Evolutionary conservation across 2,888 invertebrate genomes (phyloP).

Genomic region (Phymatocera aterrima): DNA sequence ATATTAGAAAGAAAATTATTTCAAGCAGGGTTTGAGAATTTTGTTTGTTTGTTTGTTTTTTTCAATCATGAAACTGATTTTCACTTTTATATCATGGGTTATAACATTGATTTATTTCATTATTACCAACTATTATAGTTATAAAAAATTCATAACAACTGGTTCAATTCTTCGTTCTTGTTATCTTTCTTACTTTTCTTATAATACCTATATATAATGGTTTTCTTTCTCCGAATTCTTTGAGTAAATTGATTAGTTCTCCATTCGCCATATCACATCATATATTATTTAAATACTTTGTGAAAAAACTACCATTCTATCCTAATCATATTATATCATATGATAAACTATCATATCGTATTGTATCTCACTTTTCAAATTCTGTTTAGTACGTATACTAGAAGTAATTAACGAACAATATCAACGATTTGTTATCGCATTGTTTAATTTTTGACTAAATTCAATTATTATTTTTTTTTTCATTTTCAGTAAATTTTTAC

Average conservation of each 20-base stretch:
- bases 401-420: not conserved
- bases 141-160: constrained; percentile 40
- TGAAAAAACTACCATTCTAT: constrained; percentile 61
- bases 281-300: constrained; percentile 32
- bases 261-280: not conserved
- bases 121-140: too few species aligned
- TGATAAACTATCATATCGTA: too few species aligned
- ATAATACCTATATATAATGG: too few species aligned
- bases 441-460: too few species aligned
- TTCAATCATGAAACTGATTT: not conserved
- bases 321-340: too few species aligned
- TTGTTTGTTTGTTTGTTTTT: too few species aligned
- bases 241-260: not conserved
- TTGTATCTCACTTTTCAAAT: constrained; percentile 41
- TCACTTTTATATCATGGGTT: not conserved
- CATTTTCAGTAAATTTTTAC: too few species aligned
- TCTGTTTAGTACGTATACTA: not conserved
- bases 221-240: not conserved
- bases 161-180: constrained; percentile 1
- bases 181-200: not conserved
- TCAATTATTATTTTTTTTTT: too few species aligned
- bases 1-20: too few species aligned
- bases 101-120: constrained; percentile 22
- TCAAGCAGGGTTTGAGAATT: too few species aligned
- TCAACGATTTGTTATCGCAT: too few species aligned